Base-by-base conservation (phyloP, 2,888 invertebrate species). In the Branchipolynoe longqiensis region DNA sequence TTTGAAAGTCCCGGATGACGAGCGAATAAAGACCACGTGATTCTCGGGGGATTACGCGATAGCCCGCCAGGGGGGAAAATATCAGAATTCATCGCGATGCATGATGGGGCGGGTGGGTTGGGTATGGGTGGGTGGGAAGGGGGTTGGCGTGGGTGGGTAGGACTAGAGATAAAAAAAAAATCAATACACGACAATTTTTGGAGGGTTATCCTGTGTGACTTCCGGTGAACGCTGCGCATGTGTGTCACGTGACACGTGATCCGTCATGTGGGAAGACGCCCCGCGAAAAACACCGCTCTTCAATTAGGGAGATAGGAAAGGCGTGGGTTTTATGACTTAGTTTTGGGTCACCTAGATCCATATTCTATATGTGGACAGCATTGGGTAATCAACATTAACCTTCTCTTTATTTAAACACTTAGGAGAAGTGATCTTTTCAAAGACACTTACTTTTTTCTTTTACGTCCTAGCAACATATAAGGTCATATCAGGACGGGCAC, bases 81-180 rank as follows among this genome's bases (percentile, higher is more conserved):
- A 36, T 69, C 69, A 14, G 69, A 69, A 69, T 69, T 69, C 69
- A 69, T 69, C n/a, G n/a, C n/a, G n/a, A n/a, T n/a, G n/a, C n/a
- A n/a, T n/a, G n/a, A n/a, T n/a, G n/a, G n/a, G n/a, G n/a, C n/a
- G n/a, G n/a, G n/a, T n/a, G n/a, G n/a, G n/a, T n/a, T n/a, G n/a
- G n/a, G n/a, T n/a, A n/a, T n/a, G n/a, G n/a, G n/a, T n/a, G n/a
- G n/a, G n/a, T n/a, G n/a, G n/a, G n/a, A n/a, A n/a, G n/a, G n/a
- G n/a, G n/a, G n/a, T n/a, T n/a, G n/a, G n/a, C n/a, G n/a, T n/a
- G n/a, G n/a, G n/a, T n/a, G n/a, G n/a, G n/a, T n/a, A n/a, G n/a
- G n/a, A n/a, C n/a, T n/a, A n/a, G n/a, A n/a, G n/a, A n/a, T 12
- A 48, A 69, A 69, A n/a, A 69, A 33, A 69, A 69, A 69, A 69